These are phyloP conservation scores for Drosophila mimica DNA, from an alignment of 2,888 invertebrate species.

Conservation along the genomic window DNA sequence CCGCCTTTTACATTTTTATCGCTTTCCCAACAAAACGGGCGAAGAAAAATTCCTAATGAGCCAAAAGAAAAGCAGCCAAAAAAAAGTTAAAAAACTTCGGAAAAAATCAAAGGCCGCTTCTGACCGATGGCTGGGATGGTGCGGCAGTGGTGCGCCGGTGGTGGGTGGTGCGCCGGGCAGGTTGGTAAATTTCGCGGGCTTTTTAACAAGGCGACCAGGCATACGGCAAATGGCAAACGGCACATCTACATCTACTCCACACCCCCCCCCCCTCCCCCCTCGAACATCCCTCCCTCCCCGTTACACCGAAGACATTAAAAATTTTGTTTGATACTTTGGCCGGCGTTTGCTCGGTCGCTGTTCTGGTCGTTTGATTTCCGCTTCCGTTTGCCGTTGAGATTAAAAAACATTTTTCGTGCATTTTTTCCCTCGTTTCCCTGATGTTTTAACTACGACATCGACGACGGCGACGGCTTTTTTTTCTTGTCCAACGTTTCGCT, in stretches of 20 bases:
- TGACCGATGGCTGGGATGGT: conserved; percentile 26
- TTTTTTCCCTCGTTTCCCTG: conserved; percentile 75
- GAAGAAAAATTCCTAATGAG: conserved; percentile 81
- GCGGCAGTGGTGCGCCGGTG: background rate
- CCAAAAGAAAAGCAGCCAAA: conserved; percentile 61
- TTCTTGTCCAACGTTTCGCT: conserved; percentile 49
- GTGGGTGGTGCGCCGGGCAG: conserved; percentile 6
- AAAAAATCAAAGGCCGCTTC: conserved; percentile 78
- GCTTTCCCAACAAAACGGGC: conserved; percentile 73
- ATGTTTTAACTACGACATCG: conserved; percentile 47
- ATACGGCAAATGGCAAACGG: conserved; percentile 76
- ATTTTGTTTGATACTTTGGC: conserved; percentile 77
- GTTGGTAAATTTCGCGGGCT: conserved; percentile 73
- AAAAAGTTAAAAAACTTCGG: conserved; percentile 78
- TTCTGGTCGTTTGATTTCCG: conserved; percentile 85
- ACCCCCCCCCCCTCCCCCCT: conserved; percentile 39
- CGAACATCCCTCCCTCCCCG: background rate
- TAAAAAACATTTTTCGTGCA: conserved; percentile 78
- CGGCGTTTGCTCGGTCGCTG: conserved; percentile 59
- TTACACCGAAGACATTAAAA: conserved; percentile 68
- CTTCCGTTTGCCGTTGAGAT: conserved; percentile 84
- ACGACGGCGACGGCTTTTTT: conserved; percentile 8
- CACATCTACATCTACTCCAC: conserved; percentile 68
- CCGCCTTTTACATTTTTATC: conserved; percentile 74
- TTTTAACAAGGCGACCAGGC: conserved; percentile 76